Percentiles rank a stretch among this genome's conserved stretches.
Evolutionary conservation across 2,113 vertebrate species (phyloP).

Genomic region (Thomomys bottae): DNA sequence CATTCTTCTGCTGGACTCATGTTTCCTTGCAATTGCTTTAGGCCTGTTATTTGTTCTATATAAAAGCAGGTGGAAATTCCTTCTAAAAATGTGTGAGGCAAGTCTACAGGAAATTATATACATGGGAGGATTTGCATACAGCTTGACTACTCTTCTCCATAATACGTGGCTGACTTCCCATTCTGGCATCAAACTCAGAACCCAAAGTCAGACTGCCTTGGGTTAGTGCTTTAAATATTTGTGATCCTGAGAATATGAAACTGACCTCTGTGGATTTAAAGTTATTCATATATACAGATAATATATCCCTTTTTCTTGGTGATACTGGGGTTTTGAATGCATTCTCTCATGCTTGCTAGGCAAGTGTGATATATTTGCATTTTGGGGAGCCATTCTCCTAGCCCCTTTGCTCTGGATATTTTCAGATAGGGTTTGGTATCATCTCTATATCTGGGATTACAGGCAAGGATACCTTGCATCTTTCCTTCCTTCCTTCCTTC

Average conservation of each 20-base stretch:
- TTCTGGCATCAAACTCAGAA: background rate
- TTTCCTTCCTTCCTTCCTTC: too few relatives aligned
- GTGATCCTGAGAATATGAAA: slow-evolving; percentile 9
- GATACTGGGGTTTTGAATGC: too few relatives aligned
- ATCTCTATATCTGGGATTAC: too few relatives aligned
- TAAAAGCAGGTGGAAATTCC: background rate
- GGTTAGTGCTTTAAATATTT: slow-evolving; percentile 11
- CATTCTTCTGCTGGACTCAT: background rate
- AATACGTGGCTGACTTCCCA: background rate
- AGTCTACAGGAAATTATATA: background rate
- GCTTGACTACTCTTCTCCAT: background rate
- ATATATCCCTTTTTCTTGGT: too few relatives aligned
- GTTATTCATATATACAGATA: background rate
- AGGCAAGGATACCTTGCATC: too few relatives aligned
- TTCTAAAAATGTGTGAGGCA: background rate
- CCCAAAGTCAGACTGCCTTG: background rate
- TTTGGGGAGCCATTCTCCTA: too few relatives aligned
- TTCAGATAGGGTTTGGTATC: too few relatives aligned
- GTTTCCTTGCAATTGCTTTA: background rate
- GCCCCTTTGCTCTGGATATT: too few relatives aligned
- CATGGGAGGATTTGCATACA: background rate
- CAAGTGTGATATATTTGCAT: too few relatives aligned
- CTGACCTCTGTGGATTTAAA: background rate
- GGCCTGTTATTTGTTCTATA: background rate
- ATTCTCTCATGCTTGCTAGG: too few relatives aligned